Evolutionary conservation across 2,797 vertebrate genomes (phyloP).

Genomic region (Typhlichthys subterraneus): DNA sequence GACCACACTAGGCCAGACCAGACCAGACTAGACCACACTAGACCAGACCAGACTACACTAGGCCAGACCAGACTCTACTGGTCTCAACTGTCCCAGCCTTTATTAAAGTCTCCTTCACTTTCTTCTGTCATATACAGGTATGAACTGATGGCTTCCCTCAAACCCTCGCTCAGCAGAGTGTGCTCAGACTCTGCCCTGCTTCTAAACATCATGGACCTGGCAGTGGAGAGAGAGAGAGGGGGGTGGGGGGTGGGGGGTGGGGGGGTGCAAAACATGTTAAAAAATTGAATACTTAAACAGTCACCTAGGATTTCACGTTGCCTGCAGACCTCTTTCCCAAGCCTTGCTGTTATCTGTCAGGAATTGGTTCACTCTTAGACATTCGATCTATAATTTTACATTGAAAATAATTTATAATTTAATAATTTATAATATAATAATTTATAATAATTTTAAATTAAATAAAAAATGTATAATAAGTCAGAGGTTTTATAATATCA

Average conservation of each 20-base stretch:
- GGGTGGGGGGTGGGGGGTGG: too few relatives aligned
- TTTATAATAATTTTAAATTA: too few relatives aligned
- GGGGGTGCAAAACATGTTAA: too few relatives aligned
- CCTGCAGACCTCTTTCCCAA: too few relatives aligned
- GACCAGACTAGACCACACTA: not conserved
- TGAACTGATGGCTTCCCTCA: constrained; percentile 85
- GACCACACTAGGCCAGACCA: not conserved
- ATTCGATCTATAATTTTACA: too few relatives aligned
- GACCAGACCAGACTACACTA: not conserved
- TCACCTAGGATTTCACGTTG: not conserved
- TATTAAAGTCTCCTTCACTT: constrained; percentile 13
- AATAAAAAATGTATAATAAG: too few relatives aligned
- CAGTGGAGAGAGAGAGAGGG: constrained; percentile 9
- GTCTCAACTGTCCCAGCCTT: constrained; percentile 64
- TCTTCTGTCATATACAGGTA: constrained; percentile 85
- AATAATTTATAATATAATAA: too few relatives aligned
- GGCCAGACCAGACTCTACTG: not conserved
- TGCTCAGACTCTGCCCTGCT: constrained; percentile 49
- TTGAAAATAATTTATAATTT: too few relatives aligned
- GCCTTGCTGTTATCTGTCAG: too few relatives aligned
- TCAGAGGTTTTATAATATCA: too few relatives aligned
- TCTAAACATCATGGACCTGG: constrained; percentile 78
- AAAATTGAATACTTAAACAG: not conserved
- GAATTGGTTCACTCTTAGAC: too few relatives aligned
- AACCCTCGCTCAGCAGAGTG: constrained; percentile 83